Conservation (phyloP, 2,113 vertebrate species). For the Brienomyrus longianalis region DNA sequence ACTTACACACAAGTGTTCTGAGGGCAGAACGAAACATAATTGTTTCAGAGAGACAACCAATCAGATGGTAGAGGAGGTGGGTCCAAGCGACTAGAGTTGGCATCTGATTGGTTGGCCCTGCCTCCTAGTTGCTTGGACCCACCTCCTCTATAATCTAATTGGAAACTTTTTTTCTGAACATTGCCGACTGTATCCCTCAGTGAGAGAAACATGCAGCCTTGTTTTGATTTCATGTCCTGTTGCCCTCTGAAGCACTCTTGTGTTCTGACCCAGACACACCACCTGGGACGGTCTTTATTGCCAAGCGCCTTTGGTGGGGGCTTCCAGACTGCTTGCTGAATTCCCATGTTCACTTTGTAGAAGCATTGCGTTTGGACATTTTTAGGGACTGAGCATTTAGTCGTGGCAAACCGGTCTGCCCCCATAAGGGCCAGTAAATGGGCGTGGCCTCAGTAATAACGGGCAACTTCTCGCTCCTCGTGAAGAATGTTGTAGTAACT, state of each 20-base stretch:
- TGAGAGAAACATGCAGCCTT: constrained; percentile 2
- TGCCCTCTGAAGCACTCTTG: not conserved
- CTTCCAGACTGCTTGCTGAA: not conserved
- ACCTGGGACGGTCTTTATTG: not conserved
- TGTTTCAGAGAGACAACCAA: no score
- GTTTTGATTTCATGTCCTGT: not conserved
- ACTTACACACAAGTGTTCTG: no score
- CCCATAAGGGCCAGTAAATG: not conserved
- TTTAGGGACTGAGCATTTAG: not conserved
- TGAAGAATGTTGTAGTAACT: not conserved
- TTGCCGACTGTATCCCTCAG: not conserved
- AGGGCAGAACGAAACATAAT: no score
- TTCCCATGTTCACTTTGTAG: not conserved
- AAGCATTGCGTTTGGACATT: not conserved
- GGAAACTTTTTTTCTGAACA: not conserved
- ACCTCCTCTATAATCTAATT: no score
- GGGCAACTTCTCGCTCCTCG: no score
- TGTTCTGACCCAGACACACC: not conserved
- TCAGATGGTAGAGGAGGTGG: no score
- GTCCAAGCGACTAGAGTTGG: no score
- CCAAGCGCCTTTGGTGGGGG: no score
- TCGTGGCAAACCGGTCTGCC: not conserved
- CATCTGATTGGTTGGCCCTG: no score
- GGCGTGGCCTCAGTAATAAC: no score
- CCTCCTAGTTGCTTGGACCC: no score